Evolutionary conservation across 2,888 invertebrate genomes (phyloP).

Genomic region (Chrysina gloriosa): DNA sequence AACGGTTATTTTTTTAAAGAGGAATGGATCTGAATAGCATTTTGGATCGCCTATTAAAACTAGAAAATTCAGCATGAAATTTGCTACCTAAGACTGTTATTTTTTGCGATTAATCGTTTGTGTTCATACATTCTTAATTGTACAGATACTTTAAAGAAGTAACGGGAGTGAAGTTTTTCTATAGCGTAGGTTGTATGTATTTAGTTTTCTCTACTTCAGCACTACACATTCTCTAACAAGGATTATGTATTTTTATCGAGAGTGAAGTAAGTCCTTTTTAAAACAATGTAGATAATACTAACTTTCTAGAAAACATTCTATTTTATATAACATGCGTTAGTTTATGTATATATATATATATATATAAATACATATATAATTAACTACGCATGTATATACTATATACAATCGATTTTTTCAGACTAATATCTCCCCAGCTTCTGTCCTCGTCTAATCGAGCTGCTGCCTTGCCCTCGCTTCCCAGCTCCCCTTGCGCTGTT

Average conservation of each 20-base stretch:
- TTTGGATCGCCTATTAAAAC: background rate
- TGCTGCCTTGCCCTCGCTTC: conserved; percentile 2
- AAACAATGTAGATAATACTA: conserved; percentile 29
- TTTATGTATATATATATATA: conserved; percentile 13
- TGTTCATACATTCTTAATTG: background rate
- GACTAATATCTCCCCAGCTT: conserved; percentile 36
- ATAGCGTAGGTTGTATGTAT: conserved; percentile 1
- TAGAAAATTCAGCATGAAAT: background rate
- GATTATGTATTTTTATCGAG: conserved; percentile 32
- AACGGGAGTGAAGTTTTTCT: conserved; percentile 29
- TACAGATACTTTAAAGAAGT: background rate
- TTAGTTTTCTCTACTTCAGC: conserved; percentile 28
- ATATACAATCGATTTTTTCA: conserved; percentile 42
- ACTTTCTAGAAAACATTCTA: conserved; percentile 33
- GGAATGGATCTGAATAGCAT: background rate
- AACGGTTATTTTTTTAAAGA: conserved; percentile 8
- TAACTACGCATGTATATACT: conserved; percentile 35
- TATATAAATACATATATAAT: conserved; percentile 11
- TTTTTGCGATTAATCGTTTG: conserved; percentile 12
- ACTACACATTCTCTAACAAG: conserved; percentile 34
- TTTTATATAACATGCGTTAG: conserved; percentile 22
- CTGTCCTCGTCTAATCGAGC: conserved; percentile 32
- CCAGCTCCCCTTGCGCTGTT: conserved; percentile 53
- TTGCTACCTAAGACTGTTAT: no score
- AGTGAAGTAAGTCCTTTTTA: conserved; percentile 33